phyloP scores from a whole-genome alignment of 2,113 vertebrate genomes.

The human region GRCh38 chr12:23560001-23560500 shows the following conservation, averaged over 20 bases:
- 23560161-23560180: too few species aligned
- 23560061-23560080: too few species aligned
- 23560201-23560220: background rate
- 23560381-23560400: background rate
- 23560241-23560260: background rate
- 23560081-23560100: too few species aligned
- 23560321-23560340: background rate
- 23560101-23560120: too few species aligned
- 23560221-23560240: background rate
- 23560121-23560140: too few species aligned
- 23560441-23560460: background rate
- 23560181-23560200: too few species aligned
- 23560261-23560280: background rate
- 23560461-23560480: background rate
- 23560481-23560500: background rate
- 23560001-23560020: too few species aligned
- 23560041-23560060: too few species aligned
- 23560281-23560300: background rate
- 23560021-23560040: too few species aligned
- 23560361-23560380: background rate
- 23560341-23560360: background rate
- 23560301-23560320: background rate
- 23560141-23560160: too few species aligned
- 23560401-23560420: background rate
- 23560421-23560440: background rate